Evolutionary conservation across 1,140 invertebrate genomes (phyloP), one percentile per base, ranked within the genome.

Genomic region (Paralvinella palmiformis): DNA sequence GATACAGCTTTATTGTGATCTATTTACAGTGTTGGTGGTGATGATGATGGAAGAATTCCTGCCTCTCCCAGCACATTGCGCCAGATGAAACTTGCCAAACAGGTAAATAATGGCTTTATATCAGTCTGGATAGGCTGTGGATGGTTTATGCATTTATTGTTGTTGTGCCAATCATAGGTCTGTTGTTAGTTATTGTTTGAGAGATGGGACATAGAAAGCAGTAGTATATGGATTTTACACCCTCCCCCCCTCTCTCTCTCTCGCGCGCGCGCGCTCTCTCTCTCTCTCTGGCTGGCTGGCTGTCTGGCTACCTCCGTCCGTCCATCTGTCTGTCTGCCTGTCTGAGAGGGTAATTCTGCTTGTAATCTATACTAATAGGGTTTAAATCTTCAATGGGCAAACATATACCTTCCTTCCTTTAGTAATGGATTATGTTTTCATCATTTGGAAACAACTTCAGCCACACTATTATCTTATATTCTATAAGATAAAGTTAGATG

Each of bases 31-130:
- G 45, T 52, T 29, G 37, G 37, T n/a, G n/a, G 10, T 10, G 10
- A 10, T 6, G 55, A 57, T 10, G 59, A 62, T 24, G 59, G 50
- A 29, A 31, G 36, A 7, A n/a, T n/a, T 31, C 31, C 59, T 13
- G 29, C 59, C 2, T 62, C 59, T 2, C 59, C 59, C 31, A 62
- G 59, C 24, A 32, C 59, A 37, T 50, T 62, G 7, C 27, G 59
- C 31, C 59, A 62, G 44, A 27, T 29, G 59, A 62, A 62, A 62
- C 59, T 62, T 17, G 59, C 48, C 20, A 37, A 32, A 5, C 59
- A 62, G 59, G 59, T 62, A 48, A 13, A 48, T 5, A 5, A 29
- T 59, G 24, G 15, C 24, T 22, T 57, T n/a, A 35, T 59, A 13
- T 29, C 56, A 22, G 13, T 59, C 22, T 36, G 24, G 36, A 3